A percentile compares a stretch with the other conserved stretches of the same genome.
Conservation (phyloP, 30 jellyfish, hydroid and myxozoan genomes). For the Aurelia coerulea region DNA sequence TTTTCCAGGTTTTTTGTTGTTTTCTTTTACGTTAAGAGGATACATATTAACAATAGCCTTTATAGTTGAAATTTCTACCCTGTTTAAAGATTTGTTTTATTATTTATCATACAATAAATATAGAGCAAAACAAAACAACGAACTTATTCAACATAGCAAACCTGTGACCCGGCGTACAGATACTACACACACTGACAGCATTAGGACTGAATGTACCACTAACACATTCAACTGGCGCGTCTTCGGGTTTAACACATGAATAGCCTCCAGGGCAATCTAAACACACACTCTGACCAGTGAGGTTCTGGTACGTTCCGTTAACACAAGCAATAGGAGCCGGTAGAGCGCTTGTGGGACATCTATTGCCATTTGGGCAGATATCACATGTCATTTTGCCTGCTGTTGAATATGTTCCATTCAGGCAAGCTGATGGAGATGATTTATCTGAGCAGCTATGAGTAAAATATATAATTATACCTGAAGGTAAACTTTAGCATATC, state of each 20-base stretch:
- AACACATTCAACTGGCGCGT: conserved; percentile 38
- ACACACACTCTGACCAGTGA: conserved; percentile 20
- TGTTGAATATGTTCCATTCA: conserved; percentile 55
- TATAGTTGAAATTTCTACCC: too few relatives aligned
- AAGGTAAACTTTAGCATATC: too few relatives aligned
- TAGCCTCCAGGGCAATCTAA: conserved; percentile 61
- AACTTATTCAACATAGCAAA: background rate
- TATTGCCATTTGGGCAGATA: conserved; percentile 54
- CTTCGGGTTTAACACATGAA: conserved; percentile 21
- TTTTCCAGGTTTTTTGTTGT: too few relatives aligned
- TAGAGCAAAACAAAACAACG: too few relatives aligned
- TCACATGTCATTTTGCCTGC: conserved; percentile 74
- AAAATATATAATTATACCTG: background rate
- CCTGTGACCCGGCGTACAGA: conserved; percentile 67
- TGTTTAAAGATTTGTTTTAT: too few relatives aligned
- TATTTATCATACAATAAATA: too few relatives aligned
- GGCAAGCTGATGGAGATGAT: conserved; percentile 52
- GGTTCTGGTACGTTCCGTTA: conserved; percentile 36
- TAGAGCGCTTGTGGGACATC: conserved; percentile 52
- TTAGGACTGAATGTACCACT: conserved; percentile 38
- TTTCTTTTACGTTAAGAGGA: too few relatives aligned
- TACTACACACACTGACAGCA: conserved; percentile 21
- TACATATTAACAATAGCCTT: too few relatives aligned
- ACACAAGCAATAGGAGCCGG: conserved; percentile 50
- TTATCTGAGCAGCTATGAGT: conserved; percentile 67